These are phyloP conservation scores for Euleptes europaea DNA, from an alignment of 2,113 vertebrate genomes.

Conservation along the genomic window DNA sequence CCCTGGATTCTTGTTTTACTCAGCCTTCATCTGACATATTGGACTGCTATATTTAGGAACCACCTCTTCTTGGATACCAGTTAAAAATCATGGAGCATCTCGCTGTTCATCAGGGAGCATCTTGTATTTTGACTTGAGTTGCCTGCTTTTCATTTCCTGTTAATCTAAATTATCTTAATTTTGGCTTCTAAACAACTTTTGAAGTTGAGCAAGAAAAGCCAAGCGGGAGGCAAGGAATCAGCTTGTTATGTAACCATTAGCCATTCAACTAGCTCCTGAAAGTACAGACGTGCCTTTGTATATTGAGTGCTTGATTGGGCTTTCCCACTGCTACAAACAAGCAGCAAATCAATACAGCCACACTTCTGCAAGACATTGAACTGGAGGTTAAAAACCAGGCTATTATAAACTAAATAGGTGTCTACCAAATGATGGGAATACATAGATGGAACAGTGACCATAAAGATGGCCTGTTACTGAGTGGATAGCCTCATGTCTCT, in stretches of 20 bases:
- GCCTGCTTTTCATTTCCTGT: not conserved
- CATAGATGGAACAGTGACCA: not conserved
- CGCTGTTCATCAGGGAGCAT: not conserved
- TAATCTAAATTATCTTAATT: slow-evolving; percentile 4
- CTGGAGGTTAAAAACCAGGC: not conserved
- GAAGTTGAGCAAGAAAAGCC: not conserved
- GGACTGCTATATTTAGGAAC: not conserved
- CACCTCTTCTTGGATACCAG: not conserved
- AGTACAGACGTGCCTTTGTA: not conserved
- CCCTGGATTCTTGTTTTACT: not conserved
- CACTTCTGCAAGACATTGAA: not conserved
- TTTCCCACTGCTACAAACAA: not conserved
- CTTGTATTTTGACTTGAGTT: not conserved
- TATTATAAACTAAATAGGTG: not conserved
- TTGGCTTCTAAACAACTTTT: slow-evolving; percentile 2
- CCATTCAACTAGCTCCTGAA: slow-evolving; percentile 2
- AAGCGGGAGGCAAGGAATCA: slow-evolving; percentile 1
- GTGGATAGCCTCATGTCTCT: not conserved
- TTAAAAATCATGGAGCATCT: slow-evolving; percentile 4
- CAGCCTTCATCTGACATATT: too few species aligned
- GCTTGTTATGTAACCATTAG: not conserved
- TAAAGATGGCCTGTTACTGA: not conserved
- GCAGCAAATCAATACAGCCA: not conserved
- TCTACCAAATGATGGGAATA: not conserved
- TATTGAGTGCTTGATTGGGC: not conserved